Evolutionary conservation across 2,113 vertebrate genomes (phyloP).

Genomic region (Salvator merianae): DNA sequence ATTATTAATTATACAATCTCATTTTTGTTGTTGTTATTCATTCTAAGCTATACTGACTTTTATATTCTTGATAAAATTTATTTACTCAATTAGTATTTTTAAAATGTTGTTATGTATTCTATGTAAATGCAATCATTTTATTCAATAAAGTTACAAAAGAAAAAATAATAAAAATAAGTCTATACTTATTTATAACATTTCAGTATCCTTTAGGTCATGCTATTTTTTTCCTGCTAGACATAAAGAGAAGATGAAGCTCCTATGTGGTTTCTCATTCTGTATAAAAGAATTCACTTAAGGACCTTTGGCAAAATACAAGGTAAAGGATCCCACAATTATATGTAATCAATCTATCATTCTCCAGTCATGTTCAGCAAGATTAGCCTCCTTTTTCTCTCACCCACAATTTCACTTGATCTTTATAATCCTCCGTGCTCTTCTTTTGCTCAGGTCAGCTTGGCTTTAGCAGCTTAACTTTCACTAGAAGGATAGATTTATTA

Average conservation of each 20-base stretch:
- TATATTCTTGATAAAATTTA: neutral
- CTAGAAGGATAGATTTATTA: constrained; percentile 34
- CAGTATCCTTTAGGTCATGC: neutral
- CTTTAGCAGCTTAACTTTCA: constrained; percentile 37
- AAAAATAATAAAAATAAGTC: neutral
- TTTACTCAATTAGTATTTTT: neutral
- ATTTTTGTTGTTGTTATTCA: neutral
- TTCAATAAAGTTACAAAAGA: too few relatives aligned
- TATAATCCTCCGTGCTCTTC: constrained; percentile 29
- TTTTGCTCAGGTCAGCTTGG: constrained; percentile 7
- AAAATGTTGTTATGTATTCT: neutral
- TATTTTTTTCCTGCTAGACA: neutral
- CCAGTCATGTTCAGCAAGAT: constrained; percentile 23
- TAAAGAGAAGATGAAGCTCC: neutral
- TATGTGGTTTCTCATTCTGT: neutral
- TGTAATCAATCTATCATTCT: constrained; percentile 6
- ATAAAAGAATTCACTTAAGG: neutral
- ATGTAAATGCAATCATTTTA: neutral
- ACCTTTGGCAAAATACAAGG: neutral
- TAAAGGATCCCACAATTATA: neutral
- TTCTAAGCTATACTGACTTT: neutral
- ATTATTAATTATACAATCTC: too few relatives aligned
- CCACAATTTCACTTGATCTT: constrained; percentile 35
- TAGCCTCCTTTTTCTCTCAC: constrained; percentile 19
- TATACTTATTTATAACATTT: neutral